Base-by-base conservation (phyloP, 2,888 invertebrate genomes). In the Poecilus cupreus region DNA sequence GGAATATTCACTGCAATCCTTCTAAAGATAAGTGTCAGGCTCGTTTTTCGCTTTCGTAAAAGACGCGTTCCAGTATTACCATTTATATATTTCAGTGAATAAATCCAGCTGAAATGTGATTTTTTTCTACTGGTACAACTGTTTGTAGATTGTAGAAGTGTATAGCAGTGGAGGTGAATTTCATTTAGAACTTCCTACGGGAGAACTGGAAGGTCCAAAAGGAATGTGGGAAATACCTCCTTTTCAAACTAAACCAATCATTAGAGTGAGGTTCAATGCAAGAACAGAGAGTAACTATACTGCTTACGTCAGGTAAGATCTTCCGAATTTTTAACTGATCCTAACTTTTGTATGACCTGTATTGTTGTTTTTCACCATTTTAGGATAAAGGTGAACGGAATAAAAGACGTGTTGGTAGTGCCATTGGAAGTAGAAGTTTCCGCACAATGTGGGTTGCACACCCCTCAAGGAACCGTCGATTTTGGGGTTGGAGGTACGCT, bases 161-260 rank as follows among this genome's bases (percentile, higher is more conserved):
- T 95, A 95, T 89, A 95, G 95, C 87, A 97, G 97, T 88, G 97
- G 97, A 82, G 95, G 96, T 72, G 96, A 97, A 87, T 95, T 98
- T 89, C 95, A 95, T 89, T 91, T 98, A 85, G 96, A 97, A 89
- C 89, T 97, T 87, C 97, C 98, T 82, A 91, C 90, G 82, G 95
- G 95, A 75, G 94, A 94, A 83, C 91, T 92, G 82, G 94, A 95
- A 87, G 97, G 96, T 78, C 94, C 96, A 74, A 94, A 94, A 87
- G 93, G 93, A 86, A 90, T 96, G 85, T 98, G 98, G 98, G 94
- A 95, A 88, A 95, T 99, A 87, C 96, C 96, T 85, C 97, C 98
- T 80, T 96, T 94, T 89, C 93, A 95, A 88, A 93, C 95, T 57
- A 96, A 96, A 89, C 93, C 96, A 83, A 94, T 99, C 82, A 97